Evolutionary conservation across 1,140 invertebrate genomes (phyloP), one percentile per base, ranked within the genome.

Genomic region (Eueides isabella): DNA sequence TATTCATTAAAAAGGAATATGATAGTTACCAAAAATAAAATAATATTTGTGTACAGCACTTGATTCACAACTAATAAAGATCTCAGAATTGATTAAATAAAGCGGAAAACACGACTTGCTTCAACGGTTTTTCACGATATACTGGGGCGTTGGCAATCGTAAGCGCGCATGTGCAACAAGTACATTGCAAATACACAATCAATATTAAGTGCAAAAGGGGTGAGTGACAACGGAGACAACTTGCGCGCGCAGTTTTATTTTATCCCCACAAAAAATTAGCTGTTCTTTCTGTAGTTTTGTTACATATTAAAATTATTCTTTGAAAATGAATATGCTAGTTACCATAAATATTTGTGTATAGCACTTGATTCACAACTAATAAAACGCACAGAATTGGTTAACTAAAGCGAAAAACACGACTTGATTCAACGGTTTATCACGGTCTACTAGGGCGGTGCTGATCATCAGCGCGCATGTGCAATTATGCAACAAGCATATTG

Each of bases 371-470:
- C 9, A 11, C 44, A 26, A 9, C 2, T 2, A 9, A 23, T 19
- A 55, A 19, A 44, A 19, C 2, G 5, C 16, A 3, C 5, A 4
- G 26, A 9, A 12, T 12, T 55, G 0, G 0, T 9, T 5, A 23
- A 55, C 4, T 2, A 9, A 55, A 26, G 12, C 9, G 12, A 11
- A 23, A 55, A 26, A 26, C 48, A 26, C 48, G 48, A 55, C 48
- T 55, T 4, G 48, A 55, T 55, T 55, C 48, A 55, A 23, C 19
- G 48, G 48, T 26, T 55, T 55, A 55, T 55, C 48, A 55, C 23
- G 11, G 23, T 23, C 48, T 55, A 55, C 48, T 26, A 23, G 23
- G 23, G 2, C 23, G 11, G 23, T 55, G 9, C 11, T 7, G 9
- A 55, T 23, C 2, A 1, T 11, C 0, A 23, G 3, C 3, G 48